These are phyloP conservation scores for Papilio polyxenes DNA, from an alignment of 1,140 invertebrate genomes.

Conservation along the genomic window DNA sequence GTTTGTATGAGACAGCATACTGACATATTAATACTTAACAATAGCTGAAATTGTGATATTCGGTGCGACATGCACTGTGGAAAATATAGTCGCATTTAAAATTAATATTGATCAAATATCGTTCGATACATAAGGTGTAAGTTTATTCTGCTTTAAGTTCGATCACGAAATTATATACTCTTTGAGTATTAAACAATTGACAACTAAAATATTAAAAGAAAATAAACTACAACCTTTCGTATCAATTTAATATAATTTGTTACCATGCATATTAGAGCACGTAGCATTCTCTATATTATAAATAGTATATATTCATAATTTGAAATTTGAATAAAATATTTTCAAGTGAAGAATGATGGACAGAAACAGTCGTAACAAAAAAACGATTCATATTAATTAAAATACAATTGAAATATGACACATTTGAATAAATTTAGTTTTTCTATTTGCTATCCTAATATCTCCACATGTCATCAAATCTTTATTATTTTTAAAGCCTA, in stretches of 20 bases:
- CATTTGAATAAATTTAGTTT: too few species aligned
- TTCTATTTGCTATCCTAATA: too few species aligned
- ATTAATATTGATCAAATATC: constrained; percentile 39
- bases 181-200: too few species aligned
- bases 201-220: background rate
- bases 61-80: constrained; percentile 78
- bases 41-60: constrained; percentile 69
- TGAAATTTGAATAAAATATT: background rate
- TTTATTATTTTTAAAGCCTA: too few species aligned
- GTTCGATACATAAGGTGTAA: constrained; percentile 31
- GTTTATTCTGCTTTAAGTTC: constrained; percentile 35
- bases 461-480: too few species aligned
- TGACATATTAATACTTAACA: constrained; percentile 60
- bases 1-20: constrained; percentile 60
- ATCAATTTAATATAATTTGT: constrained; percentile 11
- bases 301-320: background rate
- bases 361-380: background rate
- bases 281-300: background rate
- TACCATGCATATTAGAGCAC: constrained; percentile 21
- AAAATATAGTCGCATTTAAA: constrained; percentile 59
- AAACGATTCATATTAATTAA: background rate
- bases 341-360: background rate
- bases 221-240: constrained; percentile 17
- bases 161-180: too few species aligned
- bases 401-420: too few species aligned